These are phyloP conservation scores for Apamea epomidion DNA, from an alignment of 2,888 invertebrate species.

Conservation along the genomic window DNA sequence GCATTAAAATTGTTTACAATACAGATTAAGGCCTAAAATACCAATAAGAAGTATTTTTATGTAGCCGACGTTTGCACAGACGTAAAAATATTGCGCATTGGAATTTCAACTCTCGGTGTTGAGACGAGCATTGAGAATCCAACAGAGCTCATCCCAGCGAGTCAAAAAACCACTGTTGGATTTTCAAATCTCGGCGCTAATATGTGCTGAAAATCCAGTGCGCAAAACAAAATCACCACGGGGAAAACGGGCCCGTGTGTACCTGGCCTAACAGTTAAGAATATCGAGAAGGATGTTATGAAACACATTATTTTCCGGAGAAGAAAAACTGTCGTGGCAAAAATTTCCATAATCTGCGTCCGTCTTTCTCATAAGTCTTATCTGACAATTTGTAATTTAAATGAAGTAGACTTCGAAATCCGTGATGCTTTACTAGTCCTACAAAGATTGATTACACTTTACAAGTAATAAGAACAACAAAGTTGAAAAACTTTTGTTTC, in stretches of 20 bases:
- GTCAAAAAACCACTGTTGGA: neutral
- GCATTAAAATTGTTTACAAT: neutral
- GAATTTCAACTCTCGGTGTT: neutral
- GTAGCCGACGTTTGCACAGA: no score
- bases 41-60: no score
- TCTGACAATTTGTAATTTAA: neutral
- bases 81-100: neutral
- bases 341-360: neutral
- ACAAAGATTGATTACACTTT: slow-evolving; percentile 55
- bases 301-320: neutral
- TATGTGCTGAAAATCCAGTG: no score
- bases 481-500: slow-evolving; percentile 63
- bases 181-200: no score
- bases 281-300: neutral
- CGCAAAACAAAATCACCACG: no score
- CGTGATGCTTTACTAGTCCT: slow-evolving; percentile 8
- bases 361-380: neutral
- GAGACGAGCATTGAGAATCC: neutral
- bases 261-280: neutral
- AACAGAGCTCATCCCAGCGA: no score
- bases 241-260: neutral
- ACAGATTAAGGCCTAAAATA: neutral
- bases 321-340: neutral
- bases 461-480: slow-evolving; percentile 58
- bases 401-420: neutral